phyloP scores from a whole-genome alignment of 2,797 vertebrate genomes.

The Hafferia zeledoni region DNA sequence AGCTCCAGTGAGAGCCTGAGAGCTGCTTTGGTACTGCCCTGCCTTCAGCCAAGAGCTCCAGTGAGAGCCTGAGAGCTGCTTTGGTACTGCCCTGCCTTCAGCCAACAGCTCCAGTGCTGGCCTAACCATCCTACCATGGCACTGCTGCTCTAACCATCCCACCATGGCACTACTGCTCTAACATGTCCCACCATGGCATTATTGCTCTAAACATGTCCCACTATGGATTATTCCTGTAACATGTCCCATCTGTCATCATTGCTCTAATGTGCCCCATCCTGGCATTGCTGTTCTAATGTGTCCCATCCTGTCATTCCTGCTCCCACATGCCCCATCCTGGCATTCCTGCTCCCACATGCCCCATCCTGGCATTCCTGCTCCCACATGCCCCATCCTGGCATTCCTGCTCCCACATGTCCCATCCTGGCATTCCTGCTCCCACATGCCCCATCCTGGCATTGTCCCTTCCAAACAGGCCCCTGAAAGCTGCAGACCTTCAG shows the following conservation, averaged over 20 bases:
- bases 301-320: not conserved
- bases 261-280: not conserved
- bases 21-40: too few species aligned
- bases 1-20: not conserved
- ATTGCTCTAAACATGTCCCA: too few species aligned
- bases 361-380: not conserved
- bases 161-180: not conserved
- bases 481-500: not conserved
- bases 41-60: too few species aligned
- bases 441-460: not conserved
- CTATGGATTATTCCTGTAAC: not conserved
- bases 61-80: too few species aligned
- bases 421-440: not conserved
- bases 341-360: too few species aligned
- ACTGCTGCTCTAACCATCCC: too few species aligned
- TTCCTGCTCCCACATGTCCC: too few species aligned
- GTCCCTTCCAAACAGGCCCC: not conserved
- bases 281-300: not conserved
- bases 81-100: too few species aligned
- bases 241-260: too few species aligned
- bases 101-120: accelerated
- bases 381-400: too few species aligned
- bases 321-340: not conserved
- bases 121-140: too few species aligned
- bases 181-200: not conserved